A percentile compares a stretch with the other conserved stretches of the same genome.
Conservation (phyloP, 2,888 invertebrate genomes). For the Aplocera efformata region DNA sequence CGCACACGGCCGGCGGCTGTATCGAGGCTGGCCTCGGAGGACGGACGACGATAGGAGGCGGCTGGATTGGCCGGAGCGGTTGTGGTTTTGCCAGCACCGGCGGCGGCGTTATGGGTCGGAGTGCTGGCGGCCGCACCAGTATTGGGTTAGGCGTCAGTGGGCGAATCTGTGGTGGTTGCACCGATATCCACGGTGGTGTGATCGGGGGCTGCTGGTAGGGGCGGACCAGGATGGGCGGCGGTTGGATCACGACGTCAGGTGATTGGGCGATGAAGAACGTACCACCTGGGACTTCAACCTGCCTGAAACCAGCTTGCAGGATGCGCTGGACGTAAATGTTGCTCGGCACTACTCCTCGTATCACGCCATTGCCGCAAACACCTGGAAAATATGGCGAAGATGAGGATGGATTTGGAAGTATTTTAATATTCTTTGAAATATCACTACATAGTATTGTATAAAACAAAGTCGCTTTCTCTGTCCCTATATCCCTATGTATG, state of each 20-base stretch:
- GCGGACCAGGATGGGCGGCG: constrained; percentile 54
- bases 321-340: constrained; percentile 38
- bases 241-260: constrained; percentile 59
- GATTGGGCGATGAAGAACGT: constrained; percentile 47
- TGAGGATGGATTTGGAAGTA: neutral
- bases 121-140: constrained; percentile 39
- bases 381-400: constrained; percentile 37
- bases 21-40: constrained; percentile 42
- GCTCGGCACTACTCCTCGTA: constrained; percentile 39
- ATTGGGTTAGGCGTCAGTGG: constrained; percentile 48
- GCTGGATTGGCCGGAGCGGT: constrained; percentile 39
- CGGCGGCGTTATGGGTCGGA: constrained; percentile 44
- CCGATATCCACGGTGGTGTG: constrained; percentile 41
- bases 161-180: constrained; percentile 40
- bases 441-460: too few species aligned
- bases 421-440: too few species aligned
- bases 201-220: constrained; percentile 44
- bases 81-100: constrained; percentile 51
- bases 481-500: too few species aligned
- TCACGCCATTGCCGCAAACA: constrained; percentile 47
- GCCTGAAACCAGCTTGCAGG: constrained; percentile 46
- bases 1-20: constrained; percentile 44
- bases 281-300: constrained; percentile 53
- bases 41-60: constrained; percentile 47
- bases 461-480: too few species aligned